phyloP scores from a whole-genome alignment of 2,113 vertebrate species.

The Gadus chalcogrammus region DNA sequence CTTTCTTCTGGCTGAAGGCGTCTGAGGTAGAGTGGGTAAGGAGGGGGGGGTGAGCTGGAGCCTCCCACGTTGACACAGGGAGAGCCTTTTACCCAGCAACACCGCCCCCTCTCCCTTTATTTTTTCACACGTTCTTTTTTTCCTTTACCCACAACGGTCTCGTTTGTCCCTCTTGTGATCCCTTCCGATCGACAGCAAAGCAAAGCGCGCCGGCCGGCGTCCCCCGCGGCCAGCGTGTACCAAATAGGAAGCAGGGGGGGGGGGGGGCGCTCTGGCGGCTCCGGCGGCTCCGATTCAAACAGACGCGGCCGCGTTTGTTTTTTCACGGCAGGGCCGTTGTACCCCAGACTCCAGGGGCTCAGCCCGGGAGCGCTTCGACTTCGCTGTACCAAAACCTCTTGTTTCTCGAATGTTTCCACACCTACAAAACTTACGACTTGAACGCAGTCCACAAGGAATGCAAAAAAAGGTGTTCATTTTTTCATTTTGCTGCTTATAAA shows the following conservation, averaged over 20 bases:
- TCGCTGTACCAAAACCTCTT: conserved; percentile 51
- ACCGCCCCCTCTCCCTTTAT: conserved; percentile 24
- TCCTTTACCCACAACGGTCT: too few species aligned
- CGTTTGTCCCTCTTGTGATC: too few species aligned
- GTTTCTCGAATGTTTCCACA: conserved; percentile 49
- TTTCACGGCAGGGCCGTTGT: too few species aligned
- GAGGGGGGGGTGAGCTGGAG: conserved; percentile 79
- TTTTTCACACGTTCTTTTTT: background rate
- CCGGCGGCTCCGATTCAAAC: too few species aligned
- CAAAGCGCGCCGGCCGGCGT: conserved; percentile 61
- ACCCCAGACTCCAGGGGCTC: too few species aligned
- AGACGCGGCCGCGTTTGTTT: too few species aligned
- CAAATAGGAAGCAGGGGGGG: conserved; percentile 57
- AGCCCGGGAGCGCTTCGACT: background rate
- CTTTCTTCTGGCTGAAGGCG: background rate
- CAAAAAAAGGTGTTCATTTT: too few species aligned
- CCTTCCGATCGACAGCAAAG: conserved; percentile 8
- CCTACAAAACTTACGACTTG: conserved; percentile 31
- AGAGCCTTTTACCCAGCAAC: conserved; percentile 58
- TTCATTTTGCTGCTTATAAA: conserved; percentile 52
- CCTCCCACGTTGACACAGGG: conserved; percentile 63
- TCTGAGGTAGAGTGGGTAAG: background rate
- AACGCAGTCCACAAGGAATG: conserved; percentile 30
- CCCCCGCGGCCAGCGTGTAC: conserved; percentile 47
- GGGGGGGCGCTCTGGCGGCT: conserved; percentile 8